phyloP scores from a whole-genome alignment of 2,888 invertebrate genomes.

The Autographa gamma region DNA sequence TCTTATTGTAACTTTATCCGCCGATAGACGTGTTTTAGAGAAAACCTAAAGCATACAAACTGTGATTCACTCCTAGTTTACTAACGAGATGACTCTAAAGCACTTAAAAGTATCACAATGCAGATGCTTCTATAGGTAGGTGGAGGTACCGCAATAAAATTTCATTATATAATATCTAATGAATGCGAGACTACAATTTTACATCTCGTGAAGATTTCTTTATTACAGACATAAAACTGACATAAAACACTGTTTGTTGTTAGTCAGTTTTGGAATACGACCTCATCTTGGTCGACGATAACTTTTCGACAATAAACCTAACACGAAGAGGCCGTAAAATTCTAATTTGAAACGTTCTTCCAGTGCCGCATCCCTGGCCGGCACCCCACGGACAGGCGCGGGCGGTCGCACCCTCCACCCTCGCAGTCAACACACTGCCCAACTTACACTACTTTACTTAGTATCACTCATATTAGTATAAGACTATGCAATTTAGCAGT shows the following conservation, averaged over 20 bases:
- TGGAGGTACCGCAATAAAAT: conserved; percentile 21
- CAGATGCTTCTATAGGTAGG: conserved; percentile 8
- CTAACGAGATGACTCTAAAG: background rate
- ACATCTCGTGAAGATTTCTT: conserved; percentile 71
- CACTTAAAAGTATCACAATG: background rate
- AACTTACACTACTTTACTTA: conserved; percentile 8
- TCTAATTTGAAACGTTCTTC: conserved; percentile 82
- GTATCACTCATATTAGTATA: background rate
- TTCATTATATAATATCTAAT: conserved; percentile 47
- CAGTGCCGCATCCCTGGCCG: conserved; percentile 58
- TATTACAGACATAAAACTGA: conserved; percentile 82
- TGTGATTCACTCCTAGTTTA: background rate
- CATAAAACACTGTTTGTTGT: conserved; percentile 85
- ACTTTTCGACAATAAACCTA: conserved; percentile 86
- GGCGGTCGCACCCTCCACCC: conserved; percentile 56
- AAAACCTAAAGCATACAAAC: conserved; percentile 23
- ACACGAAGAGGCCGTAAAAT: conserved; percentile 88
- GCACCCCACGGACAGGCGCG: conserved; percentile 57
- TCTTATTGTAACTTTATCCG: conserved; percentile 69
- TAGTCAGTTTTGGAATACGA: conserved; percentile 87
- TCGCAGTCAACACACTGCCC: conserved; percentile 34
- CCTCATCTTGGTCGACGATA: conserved; percentile 86
- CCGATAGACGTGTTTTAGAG: conserved; percentile 39
- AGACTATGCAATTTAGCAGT: background rate
- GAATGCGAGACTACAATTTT: conserved; percentile 60